Conservation (phyloP, 2,113 vertebrate genomes). For the Prietella phreatophila region DNA sequence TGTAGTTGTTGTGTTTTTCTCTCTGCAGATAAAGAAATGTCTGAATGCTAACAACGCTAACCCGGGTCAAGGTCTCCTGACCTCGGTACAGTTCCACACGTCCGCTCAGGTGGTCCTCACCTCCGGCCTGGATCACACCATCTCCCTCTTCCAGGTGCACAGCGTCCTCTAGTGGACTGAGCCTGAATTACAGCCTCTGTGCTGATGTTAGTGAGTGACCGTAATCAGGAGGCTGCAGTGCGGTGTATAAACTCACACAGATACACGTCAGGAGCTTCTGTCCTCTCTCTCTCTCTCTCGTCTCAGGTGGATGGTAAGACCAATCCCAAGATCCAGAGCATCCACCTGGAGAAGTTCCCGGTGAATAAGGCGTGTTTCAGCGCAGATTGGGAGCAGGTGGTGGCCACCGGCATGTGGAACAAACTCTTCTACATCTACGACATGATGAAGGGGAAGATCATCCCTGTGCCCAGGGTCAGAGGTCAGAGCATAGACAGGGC, state of each 20-base stretch:
- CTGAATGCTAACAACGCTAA: slow-evolving; percentile 80
- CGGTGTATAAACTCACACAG: background rate
- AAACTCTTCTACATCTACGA: slow-evolving; percentile 93
- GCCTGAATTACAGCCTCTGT: background rate
- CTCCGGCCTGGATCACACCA: slow-evolving; percentile 79
- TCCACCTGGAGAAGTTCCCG: slow-evolving; percentile 88
- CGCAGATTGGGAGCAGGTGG: slow-evolving; percentile 80
- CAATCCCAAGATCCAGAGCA: slow-evolving; percentile 93
- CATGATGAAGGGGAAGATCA: slow-evolving; percentile 88
- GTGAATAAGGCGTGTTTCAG: slow-evolving; percentile 85
- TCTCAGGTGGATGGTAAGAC: slow-evolving; percentile 87
- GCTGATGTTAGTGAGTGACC: background rate
- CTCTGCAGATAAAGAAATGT: slow-evolving; percentile 82
- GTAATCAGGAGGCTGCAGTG: background rate
- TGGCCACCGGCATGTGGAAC: slow-evolving; percentile 84
- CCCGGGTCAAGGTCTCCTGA: slow-evolving; percentile 71
- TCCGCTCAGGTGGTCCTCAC: slow-evolving; percentile 89
- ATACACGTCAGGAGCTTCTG: background rate
- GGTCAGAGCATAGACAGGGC: slow-evolving; percentile 66
- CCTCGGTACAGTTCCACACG: slow-evolving; percentile 89
- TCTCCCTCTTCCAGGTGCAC: slow-evolving; percentile 91
- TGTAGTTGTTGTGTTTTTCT: background rate
- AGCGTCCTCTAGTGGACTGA: background rate
- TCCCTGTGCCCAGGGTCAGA: slow-evolving; percentile 79
- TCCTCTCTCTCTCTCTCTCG: background rate